Evolutionary conservation across 2,888 invertebrate genomes (phyloP).

Genomic region (Hypomecis atomaria): DNA sequence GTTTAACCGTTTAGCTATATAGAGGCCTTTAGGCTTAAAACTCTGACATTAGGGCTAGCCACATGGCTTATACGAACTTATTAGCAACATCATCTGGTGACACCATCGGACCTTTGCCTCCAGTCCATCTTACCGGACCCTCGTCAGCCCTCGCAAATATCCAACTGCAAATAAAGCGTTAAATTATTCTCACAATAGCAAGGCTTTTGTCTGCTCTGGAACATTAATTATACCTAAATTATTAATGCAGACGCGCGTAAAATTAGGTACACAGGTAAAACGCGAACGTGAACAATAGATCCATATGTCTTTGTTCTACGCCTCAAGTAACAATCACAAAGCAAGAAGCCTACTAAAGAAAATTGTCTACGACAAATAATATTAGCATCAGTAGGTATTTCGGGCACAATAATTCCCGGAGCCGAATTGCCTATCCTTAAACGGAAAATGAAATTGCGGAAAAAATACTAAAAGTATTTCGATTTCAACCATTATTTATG

Average conservation of each 20-base stretch:
- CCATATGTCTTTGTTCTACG: background rate
- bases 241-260: conserved; percentile 5
- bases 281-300: background rate
- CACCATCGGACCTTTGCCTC: conserved; percentile 1
- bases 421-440: conserved; percentile 19
- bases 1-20: too few species aligned
- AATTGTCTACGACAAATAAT: conserved; percentile 8
- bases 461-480: conserved; percentile 23
- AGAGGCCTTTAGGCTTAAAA: too few species aligned
- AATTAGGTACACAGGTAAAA: background rate
- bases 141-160: conserved; percentile 13
- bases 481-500: conserved; percentile 31
- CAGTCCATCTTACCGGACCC: conserved; percentile 18
- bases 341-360: background rate
- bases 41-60: too few species aligned
- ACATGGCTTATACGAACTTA: too few species aligned
- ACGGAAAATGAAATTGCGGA: conserved; percentile 26
- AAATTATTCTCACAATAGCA: conserved; percentile 8
- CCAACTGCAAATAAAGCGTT: conserved; percentile 1
- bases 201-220: conserved; percentile 1
- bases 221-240: conserved; percentile 9
- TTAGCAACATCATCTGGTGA: background rate
- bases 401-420: conserved; percentile 14
- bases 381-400: conserved; percentile 13
- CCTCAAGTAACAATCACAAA: background rate